Conservation (phyloP, 2,888 invertebrate species). For the Ferdinandea cuprea region DNA sequence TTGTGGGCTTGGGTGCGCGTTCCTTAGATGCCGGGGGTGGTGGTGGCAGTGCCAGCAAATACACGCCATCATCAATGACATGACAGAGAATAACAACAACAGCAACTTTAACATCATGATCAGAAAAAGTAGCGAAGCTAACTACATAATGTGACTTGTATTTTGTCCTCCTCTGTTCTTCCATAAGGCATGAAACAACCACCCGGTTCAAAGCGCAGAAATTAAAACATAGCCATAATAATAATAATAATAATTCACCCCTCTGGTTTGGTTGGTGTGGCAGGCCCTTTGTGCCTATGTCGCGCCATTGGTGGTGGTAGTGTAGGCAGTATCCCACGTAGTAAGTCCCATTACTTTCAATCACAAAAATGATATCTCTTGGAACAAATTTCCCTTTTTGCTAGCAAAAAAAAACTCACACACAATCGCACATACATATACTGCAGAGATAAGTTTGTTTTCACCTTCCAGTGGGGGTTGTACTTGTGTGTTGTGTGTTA, state of each 20-base stretch:
- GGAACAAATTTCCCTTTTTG: slow-evolving; percentile 59
- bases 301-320: slow-evolving; percentile 9
- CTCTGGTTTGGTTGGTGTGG: slow-evolving; percentile 9
- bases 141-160: slow-evolving; percentile 50
- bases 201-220: slow-evolving; percentile 61
- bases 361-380: slow-evolving; percentile 66
- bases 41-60: background rate
- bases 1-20: background rate
- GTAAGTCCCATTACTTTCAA: slow-evolving; percentile 67
- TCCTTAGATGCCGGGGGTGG: slow-evolving; percentile 7
- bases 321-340: background rate
- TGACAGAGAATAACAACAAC: slow-evolving; percentile 28
- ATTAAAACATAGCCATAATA: slow-evolving; percentile 72
- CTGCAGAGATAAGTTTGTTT: slow-evolving; percentile 30
- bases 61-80: slow-evolving; percentile 65
- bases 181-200: slow-evolving; percentile 52
- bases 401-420: slow-evolving; percentile 16
- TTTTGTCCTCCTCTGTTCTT: slow-evolving; percentile 40
- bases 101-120: slow-evolving; percentile 37
- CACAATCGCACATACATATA: background rate
- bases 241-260: slow-evolving; percentile 71
- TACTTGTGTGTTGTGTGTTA: too few species aligned
- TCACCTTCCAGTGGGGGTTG: slow-evolving; percentile 9
- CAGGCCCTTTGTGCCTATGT: too few species aligned
- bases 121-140: slow-evolving; percentile 26